A percentile compares a stretch with the other conserved stretches of the same genome.
Conservation (phyloP, 2,888 invertebrate species). For the Periphyllus acericola region DNA sequence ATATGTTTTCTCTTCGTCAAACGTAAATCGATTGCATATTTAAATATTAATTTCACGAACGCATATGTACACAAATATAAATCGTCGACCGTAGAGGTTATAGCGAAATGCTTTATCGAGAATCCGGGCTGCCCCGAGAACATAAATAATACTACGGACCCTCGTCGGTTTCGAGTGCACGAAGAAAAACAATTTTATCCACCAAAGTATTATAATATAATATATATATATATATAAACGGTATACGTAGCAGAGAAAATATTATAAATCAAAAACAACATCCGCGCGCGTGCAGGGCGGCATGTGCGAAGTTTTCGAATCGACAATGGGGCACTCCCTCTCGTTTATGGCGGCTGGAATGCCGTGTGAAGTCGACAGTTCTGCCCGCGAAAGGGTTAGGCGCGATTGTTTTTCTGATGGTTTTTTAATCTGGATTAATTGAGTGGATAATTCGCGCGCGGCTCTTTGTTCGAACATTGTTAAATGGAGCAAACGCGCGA, state of each 20-base stretch:
- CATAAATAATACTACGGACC: conserved; percentile 8
- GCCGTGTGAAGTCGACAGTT: conserved; percentile 54
- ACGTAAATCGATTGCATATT: too few relatives aligned
- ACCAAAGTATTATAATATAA: conserved; percentile 21
- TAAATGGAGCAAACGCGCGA: conserved; percentile 44
- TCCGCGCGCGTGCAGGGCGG: conserved; percentile 4
- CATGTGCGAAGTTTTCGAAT: conserved; percentile 39
- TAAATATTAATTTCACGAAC: too few relatives aligned
- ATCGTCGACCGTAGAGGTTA: too few relatives aligned
- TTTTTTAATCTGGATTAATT: conserved; percentile 61
- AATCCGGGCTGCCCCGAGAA: not conserved
- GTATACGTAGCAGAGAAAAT: not conserved
- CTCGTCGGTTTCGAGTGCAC: not conserved
- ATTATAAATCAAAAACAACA: conserved; percentile 46
- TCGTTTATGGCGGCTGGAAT: conserved; percentile 26
- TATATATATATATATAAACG: too few relatives aligned
- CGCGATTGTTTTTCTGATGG: conserved; percentile 59
- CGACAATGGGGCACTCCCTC: conserved; percentile 50
- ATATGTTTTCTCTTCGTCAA: too few relatives aligned
- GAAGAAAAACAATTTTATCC: conserved; percentile 24
- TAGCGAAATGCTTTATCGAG: too few relatives aligned
- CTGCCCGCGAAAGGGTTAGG: conserved; percentile 50
- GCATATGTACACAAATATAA: too few relatives aligned
- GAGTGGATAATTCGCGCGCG: conserved; percentile 36
- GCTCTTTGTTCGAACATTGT: conserved; percentile 47